These are phyloP conservation scores for Puma concolor DNA, from an alignment of 2,113 vertebrate genomes.

Conservation along the genomic window DNA sequence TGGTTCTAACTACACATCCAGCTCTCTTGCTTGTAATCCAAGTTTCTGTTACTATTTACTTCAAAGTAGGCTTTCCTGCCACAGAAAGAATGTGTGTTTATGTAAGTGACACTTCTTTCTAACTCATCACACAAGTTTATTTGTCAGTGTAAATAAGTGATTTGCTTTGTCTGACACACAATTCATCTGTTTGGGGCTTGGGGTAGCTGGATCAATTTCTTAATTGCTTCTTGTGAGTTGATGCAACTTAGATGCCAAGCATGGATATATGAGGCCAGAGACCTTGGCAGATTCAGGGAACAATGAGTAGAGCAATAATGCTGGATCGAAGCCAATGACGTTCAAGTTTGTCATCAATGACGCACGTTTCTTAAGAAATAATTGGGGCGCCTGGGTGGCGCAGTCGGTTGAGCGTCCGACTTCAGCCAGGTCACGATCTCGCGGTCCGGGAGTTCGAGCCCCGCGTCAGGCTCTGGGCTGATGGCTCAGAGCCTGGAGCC, in stretches of 20 bases:
- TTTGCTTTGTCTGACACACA: not conserved
- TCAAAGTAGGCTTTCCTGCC: not conserved
- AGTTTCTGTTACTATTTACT: not conserved
- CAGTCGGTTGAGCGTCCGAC: no score
- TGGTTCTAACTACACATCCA: not conserved
- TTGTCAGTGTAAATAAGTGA: not conserved
- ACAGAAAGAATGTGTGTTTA: not conserved
- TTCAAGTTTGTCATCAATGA: not conserved
- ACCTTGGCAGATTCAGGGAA: not conserved
- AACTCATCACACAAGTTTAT: not conserved
- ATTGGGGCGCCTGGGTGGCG: no score
- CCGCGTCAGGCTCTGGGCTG: no score
- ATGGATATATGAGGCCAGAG: not conserved
- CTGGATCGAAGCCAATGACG: not conserved
- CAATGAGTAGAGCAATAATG: not conserved
- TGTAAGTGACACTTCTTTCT: not conserved
- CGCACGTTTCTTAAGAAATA: not conserved
- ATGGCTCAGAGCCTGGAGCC: no score
- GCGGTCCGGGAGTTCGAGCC: no score
- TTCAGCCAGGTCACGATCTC: no score
- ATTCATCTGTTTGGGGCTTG: not conserved
- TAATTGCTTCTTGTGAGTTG: not conserved
- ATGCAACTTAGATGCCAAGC: not conserved
- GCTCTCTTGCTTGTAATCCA: not conserved
- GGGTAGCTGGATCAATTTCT: not conserved